Percentiles rank a stretch among this genome's conserved stretches.
Evolutionary conservation across 2,888 invertebrate genomes (phyloP).

Genomic region (Polyommatus icarus): DNA sequence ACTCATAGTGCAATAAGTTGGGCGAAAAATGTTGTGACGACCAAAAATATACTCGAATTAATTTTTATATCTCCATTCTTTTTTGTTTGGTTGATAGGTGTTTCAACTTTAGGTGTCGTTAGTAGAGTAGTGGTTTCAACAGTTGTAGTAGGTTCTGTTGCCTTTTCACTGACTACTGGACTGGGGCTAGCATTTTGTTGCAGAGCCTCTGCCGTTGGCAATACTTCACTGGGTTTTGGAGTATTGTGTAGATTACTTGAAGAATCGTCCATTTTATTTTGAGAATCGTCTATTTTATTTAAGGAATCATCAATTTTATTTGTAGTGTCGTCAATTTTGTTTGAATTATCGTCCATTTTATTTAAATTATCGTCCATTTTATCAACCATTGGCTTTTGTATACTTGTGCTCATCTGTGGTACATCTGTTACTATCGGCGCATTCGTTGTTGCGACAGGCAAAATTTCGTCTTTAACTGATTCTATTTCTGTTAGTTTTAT

Average conservation of each 20-base stretch:
- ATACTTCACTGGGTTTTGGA: constrained; percentile 47
- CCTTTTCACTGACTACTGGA: constrained; percentile 45
- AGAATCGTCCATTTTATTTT: not conserved
- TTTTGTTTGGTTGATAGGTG: constrained; percentile 32
- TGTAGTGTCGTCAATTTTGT: constrained; percentile 39
- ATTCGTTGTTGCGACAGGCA: not conserved
- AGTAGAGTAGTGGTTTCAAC: constrained; percentile 41
- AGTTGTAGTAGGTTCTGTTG: constrained; percentile 45
- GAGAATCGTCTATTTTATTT: not conserved
- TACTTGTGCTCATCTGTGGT: constrained; percentile 19
- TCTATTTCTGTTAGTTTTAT: constrained; percentile 25
- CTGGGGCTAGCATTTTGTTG: constrained; percentile 57
- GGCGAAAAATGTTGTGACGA: not conserved
- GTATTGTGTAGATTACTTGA: constrained; percentile 35
- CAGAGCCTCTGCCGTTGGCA: constrained; percentile 61
- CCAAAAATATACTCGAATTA: constrained; percentile 9
- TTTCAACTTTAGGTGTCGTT: constrained; percentile 35
- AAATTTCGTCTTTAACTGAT: constrained; percentile 18
- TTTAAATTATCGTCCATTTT: constrained; percentile 41
- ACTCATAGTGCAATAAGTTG: constrained; percentile 1
- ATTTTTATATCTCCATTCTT: constrained; percentile 34
- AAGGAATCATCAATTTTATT: constrained; percentile 34
- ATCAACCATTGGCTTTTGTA: not conserved
- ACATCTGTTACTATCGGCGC: not conserved
- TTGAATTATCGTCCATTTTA: constrained; percentile 39